These are phyloP conservation scores for Rhodophaea formosa DNA, from an alignment of 2,888 invertebrate species.

Conservation along the genomic window DNA sequence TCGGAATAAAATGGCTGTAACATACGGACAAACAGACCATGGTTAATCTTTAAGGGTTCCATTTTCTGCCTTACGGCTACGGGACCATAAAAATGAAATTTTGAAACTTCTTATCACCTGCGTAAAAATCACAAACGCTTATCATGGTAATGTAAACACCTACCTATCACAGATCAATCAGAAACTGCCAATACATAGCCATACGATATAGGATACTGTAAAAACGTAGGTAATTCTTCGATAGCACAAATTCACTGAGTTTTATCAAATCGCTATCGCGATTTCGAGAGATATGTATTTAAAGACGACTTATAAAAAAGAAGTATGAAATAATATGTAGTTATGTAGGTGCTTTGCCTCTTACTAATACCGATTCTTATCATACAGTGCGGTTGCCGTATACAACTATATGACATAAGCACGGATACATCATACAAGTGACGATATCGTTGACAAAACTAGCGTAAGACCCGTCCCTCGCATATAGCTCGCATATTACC, in stretches of 20 bases:
- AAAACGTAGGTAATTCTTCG: background rate
- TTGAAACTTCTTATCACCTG: constrained; percentile 32
- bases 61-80: too few species aligned
- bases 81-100: background rate
- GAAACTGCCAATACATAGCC: constrained; percentile 8
- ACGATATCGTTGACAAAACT: constrained; percentile 22
- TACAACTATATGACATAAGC: background rate
- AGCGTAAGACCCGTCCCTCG: constrained; percentile 19
- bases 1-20: too few species aligned
- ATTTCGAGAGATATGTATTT: background rate
- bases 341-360: background rate
- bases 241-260: background rate
- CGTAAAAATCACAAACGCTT: constrained; percentile 44
- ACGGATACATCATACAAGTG: constrained; percentile 12
- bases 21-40: too few species aligned
- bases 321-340: background rate
- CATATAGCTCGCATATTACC: background rate
- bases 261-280: background rate
- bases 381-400: background rate
- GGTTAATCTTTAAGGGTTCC: too few species aligned
- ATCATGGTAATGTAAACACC: constrained; percentile 23
- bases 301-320: background rate
- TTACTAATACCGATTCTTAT: background rate
- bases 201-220: background rate
- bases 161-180: constrained; percentile 15